Evolutionary conservation across 2,113 vertebrate genomes (phyloP), one percentile per base, ranked within the genome.

Genomic region (Onychostruthus taczanowskii): DNA sequence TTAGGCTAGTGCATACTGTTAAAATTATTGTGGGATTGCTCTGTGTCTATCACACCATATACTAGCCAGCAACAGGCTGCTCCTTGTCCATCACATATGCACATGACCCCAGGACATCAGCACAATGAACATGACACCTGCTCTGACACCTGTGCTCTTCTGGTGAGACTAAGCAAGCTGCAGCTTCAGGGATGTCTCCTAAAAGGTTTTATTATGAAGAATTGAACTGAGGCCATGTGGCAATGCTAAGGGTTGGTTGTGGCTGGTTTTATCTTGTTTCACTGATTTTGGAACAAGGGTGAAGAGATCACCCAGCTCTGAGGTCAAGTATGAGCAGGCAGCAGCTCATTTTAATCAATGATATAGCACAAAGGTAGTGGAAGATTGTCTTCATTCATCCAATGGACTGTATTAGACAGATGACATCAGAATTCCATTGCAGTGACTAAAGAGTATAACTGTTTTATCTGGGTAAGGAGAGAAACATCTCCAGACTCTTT

Each of bases 71-170:
- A 83, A 12, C 3, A 68, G 41, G 37, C 35, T 72, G 31, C n/a
- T 92, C 50, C 35, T 77, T 58, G 33, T 22, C 53, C 15, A 11
- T 73, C 66, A 35, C 50, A 20, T 4, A 10, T 1, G n/a, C 10
- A 8, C 43, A 16, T 41, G 28, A 33, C 15, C 37, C 33, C 39
- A 27, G 78, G 46, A 46, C 62, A 68, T 24, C 31, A 53, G 20
- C 21, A 13, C 8, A 2, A n/a, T 47, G 61, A 68, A 55, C 0
- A 0, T 19, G n/a, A 46, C 0, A 2, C 23, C n/a, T 72, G 20
- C 13, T 22, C 31, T 0, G 0, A 56, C 72, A 80, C 61, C 28
- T 81, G 22, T 8, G 8, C 58, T 61, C 17, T 67, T 87, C 41
- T 20, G 30, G n/a, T 70, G n/a, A 63, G 19, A 58, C 19, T 66